Evolutionary conservation across 2,113 vertebrate genomes (phyloP), one percentile per base, ranked within the genome.

Genomic region (Campylomormyrus tamandua): DNA sequence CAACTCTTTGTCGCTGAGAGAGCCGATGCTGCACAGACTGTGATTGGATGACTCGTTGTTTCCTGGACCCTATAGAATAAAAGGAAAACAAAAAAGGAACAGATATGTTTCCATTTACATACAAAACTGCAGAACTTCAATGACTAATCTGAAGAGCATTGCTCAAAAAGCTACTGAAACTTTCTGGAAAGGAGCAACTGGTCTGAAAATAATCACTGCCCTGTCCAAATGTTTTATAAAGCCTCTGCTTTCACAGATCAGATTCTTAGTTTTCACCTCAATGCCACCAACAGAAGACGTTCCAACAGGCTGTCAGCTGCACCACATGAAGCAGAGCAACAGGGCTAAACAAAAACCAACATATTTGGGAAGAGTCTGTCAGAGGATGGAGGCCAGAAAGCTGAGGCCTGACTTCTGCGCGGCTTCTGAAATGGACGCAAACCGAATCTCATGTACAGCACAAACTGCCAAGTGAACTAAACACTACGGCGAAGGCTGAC

Each of bases 11-110:
- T 99, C 98, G 91, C 98, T 99, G 92, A 99, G 95, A 89, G 98
- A 99, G 90, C 98, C 98, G 89, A 97, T 96, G 45, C 98, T 99
- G 95, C 98, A 98, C 93, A 99, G 95, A 91, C 98, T 98, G 95
- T 99, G 98, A 93, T 98, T 98, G 93, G 98, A 99, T 94, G 97
- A 98, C 94, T 99, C 98, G 10, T 97, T 98, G 92, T 97, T 97
- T 93, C 97, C 95, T 92, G 97, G 96, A 94, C 97, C 97, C 98
- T 98, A 92, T 83, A 52, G 46, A 52, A 84, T n/a, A n/a, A 93
- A 62, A 5, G 52, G 7, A 39, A 53, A 17, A 88, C 5, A 58
- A 11, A 21, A 35, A 50, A 49, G 1, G 11, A 77, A 45, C 45
- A 45, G 80, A n/a, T 21, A 84, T 48, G 39, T 84, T 48, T 8